Evolutionary conservation across 2,888 invertebrate genomes (phyloP), one percentile per base, ranked within the genome.

Genomic region (Cylindroiulus punctatus): DNA sequence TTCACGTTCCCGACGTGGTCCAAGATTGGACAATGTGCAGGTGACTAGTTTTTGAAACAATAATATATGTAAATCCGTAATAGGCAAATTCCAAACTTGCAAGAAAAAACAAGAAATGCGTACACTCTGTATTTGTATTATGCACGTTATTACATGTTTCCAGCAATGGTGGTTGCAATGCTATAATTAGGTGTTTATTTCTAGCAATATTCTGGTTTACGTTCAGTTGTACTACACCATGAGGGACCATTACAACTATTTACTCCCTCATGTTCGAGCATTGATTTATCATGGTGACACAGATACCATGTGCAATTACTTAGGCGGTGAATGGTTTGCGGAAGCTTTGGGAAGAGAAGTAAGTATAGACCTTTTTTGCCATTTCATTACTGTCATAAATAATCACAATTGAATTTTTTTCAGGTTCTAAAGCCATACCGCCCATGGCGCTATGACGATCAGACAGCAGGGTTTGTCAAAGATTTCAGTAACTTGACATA

Each of bases 1-100:
- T 89, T n/a, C 89, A 89, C 52, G 88, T 89, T 81, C 88, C 88
- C 12, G 44, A 84, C 22, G n/a, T 47, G 57, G 88, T 88, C n/a
- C 88, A 87, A 42, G 84, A 84, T 17, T 89, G 89, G 89, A 86
- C 86, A 10, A 84, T 88, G 19, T 89, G 89, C 87, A 88, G 88
- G 88, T 88, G 76, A 86, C 36, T 7, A 83, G 30, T 85, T 12
- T 22, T 32, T 5, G 14, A 30, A 81, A 32, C 4, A 76, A 8
- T 76, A 26, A 30, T 30, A 76, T 22, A n/a, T n/a, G 19, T 81
- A 30, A 81, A 81, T 81, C 36, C 7, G 36, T 36, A 36, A 36
- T 4, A 36, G 36, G 36, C 2, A 36, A 36, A 36, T 44, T 10
- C 44, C 44, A n/a, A n/a, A n/a, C 10, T 17, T 44, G 44, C 14